These are phyloP conservation scores for Brachynemurus nebulosus DNA, from an alignment of 2,888 invertebrate species.

Conservation along the genomic window DNA sequence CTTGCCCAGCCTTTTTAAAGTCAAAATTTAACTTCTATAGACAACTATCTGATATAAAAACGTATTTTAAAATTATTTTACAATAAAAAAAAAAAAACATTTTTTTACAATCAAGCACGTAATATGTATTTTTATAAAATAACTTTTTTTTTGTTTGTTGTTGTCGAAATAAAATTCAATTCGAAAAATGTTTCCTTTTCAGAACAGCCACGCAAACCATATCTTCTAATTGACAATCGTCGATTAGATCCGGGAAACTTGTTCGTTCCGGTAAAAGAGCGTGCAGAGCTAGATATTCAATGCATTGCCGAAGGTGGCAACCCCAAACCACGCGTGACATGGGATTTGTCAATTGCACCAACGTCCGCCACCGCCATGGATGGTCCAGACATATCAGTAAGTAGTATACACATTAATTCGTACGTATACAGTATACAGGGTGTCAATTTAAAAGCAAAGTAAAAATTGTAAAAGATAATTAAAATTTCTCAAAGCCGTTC, in stretches of 20 bases:
- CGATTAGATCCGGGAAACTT: constrained; percentile 75
- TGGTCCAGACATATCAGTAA: constrained; percentile 35
- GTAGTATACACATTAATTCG: background rate
- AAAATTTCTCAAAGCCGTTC: no score
- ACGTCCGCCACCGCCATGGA: constrained; percentile 38
- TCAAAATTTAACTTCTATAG: no score
- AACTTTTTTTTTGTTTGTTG: background rate
- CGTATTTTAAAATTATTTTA: no score
- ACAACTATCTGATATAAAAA: no score
- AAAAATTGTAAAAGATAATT: no score
- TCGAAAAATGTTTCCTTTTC: constrained; percentile 24
- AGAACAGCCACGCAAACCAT: constrained; percentile 76
- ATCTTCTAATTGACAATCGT: constrained; percentile 73
- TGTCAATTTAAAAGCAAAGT: no score
- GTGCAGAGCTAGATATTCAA: constrained; percentile 64
- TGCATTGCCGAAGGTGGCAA: constrained; percentile 78
- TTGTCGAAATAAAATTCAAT: background rate
- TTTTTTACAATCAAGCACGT: background rate
- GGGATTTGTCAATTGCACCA: constrained; percentile 46
- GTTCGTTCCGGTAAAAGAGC: constrained; percentile 77
- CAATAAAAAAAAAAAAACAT: background rate
- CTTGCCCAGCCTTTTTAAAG: no score
- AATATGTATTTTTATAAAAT: background rate
- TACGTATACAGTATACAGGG: background rate
- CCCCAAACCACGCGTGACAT: constrained; percentile 50